Percentiles rank a stretch among this genome's conserved stretches.
phyloP scores from a whole-genome alignment of 2,113 vertebrate genomes.

The Phodopus roborovskii region DNA sequence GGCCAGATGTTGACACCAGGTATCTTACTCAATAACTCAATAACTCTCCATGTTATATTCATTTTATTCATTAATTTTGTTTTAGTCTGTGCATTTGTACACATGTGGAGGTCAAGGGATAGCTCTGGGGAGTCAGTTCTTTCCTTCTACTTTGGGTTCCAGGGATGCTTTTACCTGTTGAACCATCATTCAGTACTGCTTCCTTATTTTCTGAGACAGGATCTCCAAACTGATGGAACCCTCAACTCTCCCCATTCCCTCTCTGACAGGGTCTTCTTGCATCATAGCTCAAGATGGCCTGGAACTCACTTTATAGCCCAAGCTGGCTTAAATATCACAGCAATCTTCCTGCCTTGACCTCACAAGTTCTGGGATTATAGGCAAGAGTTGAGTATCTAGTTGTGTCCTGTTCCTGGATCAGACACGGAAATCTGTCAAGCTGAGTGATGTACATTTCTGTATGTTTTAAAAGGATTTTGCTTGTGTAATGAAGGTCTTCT shows the following conservation, averaged over 20 bases:
- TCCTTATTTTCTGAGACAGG: background rate
- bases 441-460: too few relatives aligned
- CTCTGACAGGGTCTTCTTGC: background rate
- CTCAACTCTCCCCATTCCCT: background rate
- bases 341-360: background rate
- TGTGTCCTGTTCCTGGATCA: background rate
- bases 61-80: background rate
- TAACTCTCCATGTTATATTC: rapidly evolving
- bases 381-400: too few relatives aligned
- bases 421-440: background rate
- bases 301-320: background rate
- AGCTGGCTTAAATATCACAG: background rate
- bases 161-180: background rate
- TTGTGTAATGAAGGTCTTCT: background rate
- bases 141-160: background rate
- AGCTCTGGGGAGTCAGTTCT: background rate
- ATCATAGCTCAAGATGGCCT: background rate
- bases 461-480: background rate
- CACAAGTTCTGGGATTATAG: background rate
- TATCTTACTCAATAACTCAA: background rate
- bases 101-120: background rate
- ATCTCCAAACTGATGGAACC: background rate
- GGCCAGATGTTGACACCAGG: background rate
- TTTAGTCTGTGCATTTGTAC: background rate
- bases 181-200: background rate